These are phyloP conservation scores for Hippocampus mohnikei DNA, from an alignment of 2,113 vertebrate genomes.

Conservation along the genomic window DNA sequence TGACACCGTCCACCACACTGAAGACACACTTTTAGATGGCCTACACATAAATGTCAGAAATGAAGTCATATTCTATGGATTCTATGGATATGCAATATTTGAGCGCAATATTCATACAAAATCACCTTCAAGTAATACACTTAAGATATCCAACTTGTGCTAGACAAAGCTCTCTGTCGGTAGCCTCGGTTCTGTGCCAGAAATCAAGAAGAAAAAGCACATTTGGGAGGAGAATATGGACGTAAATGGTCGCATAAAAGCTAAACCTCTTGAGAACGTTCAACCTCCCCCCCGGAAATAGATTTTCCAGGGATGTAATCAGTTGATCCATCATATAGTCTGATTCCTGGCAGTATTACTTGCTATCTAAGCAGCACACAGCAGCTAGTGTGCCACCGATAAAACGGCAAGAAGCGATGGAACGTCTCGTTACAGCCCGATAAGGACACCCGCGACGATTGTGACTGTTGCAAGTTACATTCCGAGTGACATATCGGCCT, in stretches of 20 bases:
- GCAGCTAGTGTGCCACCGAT: conserved; percentile 63
- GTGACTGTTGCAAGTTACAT: conserved; percentile 61
- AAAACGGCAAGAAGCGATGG: conserved; percentile 59
- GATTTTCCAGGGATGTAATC: conserved; percentile 64
- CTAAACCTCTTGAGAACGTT: conserved; percentile 13
- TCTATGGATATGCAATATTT: too few relatives aligned
- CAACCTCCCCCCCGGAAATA: conserved; percentile 33
- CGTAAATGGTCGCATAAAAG: conserved; percentile 12
- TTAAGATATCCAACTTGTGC: not conserved
- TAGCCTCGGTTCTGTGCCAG: not conserved
- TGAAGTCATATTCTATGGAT: not conserved
- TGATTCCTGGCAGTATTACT: conserved; percentile 28
- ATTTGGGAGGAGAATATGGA: not conserved
- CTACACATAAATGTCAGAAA: not conserved
- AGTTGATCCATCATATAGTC: conserved; percentile 46
- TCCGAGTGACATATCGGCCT: conserved; percentile 72
- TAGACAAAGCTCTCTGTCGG: not conserved
- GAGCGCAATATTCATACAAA: not conserved
- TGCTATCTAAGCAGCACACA: conserved; percentile 67
- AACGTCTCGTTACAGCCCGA: conserved; percentile 63
- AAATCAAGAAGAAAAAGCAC: not conserved
- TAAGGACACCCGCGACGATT: conserved; percentile 58
- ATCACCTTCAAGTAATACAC: not conserved
- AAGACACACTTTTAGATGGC: not conserved
- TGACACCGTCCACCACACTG: not conserved